A percentile compares a stretch with the other conserved stretches of the same genome.
Conservation (phyloP, 2,113 vertebrate species). For the Caracal caracal region DNA sequence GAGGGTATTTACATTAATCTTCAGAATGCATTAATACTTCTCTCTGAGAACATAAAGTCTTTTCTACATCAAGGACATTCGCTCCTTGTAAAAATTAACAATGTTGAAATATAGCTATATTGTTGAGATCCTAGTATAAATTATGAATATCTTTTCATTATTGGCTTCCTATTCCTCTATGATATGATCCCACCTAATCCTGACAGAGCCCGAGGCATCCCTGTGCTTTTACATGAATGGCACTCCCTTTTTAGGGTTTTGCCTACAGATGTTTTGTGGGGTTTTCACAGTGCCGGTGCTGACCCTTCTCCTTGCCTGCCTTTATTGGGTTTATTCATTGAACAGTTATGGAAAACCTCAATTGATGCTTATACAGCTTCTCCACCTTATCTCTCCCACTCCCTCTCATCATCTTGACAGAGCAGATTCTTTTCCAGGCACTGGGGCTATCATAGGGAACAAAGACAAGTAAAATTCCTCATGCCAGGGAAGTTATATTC, state of each 20-base stretch:
- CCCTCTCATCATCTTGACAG: neutral
- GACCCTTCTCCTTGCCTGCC: neutral
- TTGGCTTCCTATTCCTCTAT: neutral
- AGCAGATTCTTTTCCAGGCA: neutral
- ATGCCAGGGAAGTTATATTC: neutral
- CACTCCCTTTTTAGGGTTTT: constrained; percentile 5
- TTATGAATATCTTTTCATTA: neutral
- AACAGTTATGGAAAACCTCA: neutral
- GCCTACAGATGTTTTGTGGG: neutral
- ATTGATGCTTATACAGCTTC: neutral
- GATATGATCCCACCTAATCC: neutral
- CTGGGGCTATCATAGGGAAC: neutral
- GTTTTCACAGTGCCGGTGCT: neutral
- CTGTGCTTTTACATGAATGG: neutral
- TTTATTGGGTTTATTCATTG: neutral
- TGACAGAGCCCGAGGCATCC: neutral
- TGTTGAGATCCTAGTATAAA: neutral
- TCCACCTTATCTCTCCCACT: neutral
- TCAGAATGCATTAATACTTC: constrained; percentile 11
- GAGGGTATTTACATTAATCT: neutral
- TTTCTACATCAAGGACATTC: neutral
- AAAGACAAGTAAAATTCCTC: neutral
- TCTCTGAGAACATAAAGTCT: neutral
- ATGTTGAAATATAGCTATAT: neutral
- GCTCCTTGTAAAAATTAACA: neutral